Base-by-base conservation (phyloP, 2,888 invertebrate genomes). In the Philereme transversata region DNA sequence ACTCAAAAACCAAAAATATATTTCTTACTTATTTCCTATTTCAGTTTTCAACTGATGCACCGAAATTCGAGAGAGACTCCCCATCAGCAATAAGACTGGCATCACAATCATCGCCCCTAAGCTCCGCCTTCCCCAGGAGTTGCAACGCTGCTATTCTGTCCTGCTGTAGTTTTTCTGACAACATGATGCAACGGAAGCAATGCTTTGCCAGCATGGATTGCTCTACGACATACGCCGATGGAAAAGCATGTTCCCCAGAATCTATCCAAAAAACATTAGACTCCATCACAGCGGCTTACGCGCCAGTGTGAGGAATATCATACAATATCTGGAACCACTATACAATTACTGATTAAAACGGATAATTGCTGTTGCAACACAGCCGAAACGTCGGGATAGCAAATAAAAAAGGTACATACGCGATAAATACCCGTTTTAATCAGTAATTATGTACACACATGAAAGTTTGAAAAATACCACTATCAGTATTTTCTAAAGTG, bases 81-180 rank as follows among this genome's bases (percentile, higher is more conserved):
- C 60, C 57, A 9, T 38, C 38, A 40, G n/a, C 62, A 4, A 33
- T 33, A 4, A 35, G 34, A 11, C 34, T 33, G 7, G 40, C 8
- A 11, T 8, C 33, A 46, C 11, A 4, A 47, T n/a, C 34, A 36
- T 47, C 47, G 6, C 6, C 54, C n/a, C 10, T 53, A 9, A 51
- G 46, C 5, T 5, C 55, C 5, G 4, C 53, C n/a, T 40, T 52
- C 5, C 80, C 81, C 0, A 72, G 70, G 4, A 69, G 71, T 60
- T 90, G 90, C 65, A 82, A 82, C 47, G 83, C 86, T 9, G 84
- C 86, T 0, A 77, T 87, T 45, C 70, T 90, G 0, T 74, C 81
- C 3, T 90, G 90, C 74, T 90, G 90, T 62, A 74, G 72, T 43
- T 62, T 69, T 5, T 51, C 67, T 7, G 57, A 64, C 2, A 62